Conservation (phyloP, 2,797 vertebrate species). For the Erethizon dorsatum region DNA sequence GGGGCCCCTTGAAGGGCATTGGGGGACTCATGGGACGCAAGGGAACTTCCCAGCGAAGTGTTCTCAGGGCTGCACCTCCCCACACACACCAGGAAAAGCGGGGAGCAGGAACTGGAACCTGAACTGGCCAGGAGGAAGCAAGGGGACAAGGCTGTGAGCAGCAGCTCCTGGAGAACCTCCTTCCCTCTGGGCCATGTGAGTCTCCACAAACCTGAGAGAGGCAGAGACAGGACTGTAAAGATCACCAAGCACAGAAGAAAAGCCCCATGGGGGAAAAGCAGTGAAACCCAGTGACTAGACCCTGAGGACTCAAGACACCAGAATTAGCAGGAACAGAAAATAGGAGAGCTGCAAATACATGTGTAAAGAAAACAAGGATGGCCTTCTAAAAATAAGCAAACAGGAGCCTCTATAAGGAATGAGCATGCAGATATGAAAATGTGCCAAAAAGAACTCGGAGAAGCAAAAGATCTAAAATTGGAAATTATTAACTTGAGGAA, state of each 20-base stretch:
- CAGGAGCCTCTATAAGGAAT: not conserved
- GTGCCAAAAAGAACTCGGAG: not conserved
- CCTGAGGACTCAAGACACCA: not conserved
- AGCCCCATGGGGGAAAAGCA: fast-evolving
- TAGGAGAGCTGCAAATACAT: fast-evolving
- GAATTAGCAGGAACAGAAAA: not conserved
- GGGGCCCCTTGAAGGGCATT: not conserved
- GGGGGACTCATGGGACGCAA: not conserved
- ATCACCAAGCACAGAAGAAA: not conserved
- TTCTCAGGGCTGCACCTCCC: fast-evolving
- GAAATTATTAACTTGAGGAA: not conserved
- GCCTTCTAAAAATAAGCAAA: not conserved
- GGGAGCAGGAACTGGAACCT: not conserved
- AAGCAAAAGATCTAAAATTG: not conserved
- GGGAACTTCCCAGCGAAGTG: not conserved
- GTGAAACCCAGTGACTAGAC: not conserved
- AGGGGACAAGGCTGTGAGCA: not conserved
- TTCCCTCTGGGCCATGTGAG: not conserved
- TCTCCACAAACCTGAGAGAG: not conserved
- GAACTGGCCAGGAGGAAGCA: not conserved
- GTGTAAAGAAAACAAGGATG: not conserved
- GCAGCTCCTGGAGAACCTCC: not conserved
- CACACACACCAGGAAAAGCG: not conserved
- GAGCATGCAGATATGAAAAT: not conserved
- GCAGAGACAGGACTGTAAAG: not conserved